phyloP scores from a whole-genome alignment of 2,113 vertebrate genomes.

The Myiozetetes cayanensis region DNA sequence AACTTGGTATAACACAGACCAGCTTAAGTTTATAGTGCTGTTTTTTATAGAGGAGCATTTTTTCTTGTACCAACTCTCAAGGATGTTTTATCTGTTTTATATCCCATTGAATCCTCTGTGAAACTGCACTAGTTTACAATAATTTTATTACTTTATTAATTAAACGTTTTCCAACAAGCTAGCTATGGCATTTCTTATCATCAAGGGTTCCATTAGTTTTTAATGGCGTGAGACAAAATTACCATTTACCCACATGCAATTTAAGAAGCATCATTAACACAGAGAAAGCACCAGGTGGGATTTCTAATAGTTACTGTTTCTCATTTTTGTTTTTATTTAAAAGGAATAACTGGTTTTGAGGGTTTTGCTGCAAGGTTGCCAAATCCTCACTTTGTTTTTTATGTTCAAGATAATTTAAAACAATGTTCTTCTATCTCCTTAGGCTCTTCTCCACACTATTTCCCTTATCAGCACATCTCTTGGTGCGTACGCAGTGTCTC shows the following conservation, averaged over 20 bases:
- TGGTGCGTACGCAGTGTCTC: slow-evolving; percentile 19
- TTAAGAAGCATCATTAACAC: slow-evolving; percentile 87
- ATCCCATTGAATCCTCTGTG: slow-evolving; percentile 80
- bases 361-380: slow-evolving; percentile 63
- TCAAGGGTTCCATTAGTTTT: slow-evolving; percentile 90
- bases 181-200: slow-evolving; percentile 86
- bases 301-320: slow-evolving; percentile 84
- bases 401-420: slow-evolving; percentile 73
- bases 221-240: slow-evolving; percentile 88
- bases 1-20: slow-evolving; percentile 15
- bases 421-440: slow-evolving; percentile 67
- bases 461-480: slow-evolving; percentile 21
- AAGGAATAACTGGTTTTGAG: slow-evolving; percentile 77
- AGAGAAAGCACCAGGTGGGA: slow-evolving; percentile 86
- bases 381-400: slow-evolving; percentile 66
- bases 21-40: slow-evolving; percentile 57
- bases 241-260: slow-evolving; percentile 85
- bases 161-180: slow-evolving; percentile 88
- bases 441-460: slow-evolving; percentile 57
- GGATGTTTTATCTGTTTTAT: slow-evolving; percentile 82
- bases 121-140: slow-evolving; percentile 88
- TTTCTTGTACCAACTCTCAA: slow-evolving; percentile 75
- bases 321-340: slow-evolving; percentile 87
- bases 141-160: slow-evolving; percentile 91
- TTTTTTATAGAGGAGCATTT: slow-evolving; percentile 74